Base-by-base conservation (phyloP, 2,113 vertebrate species). In the Neopipo cinnamomea region DNA sequence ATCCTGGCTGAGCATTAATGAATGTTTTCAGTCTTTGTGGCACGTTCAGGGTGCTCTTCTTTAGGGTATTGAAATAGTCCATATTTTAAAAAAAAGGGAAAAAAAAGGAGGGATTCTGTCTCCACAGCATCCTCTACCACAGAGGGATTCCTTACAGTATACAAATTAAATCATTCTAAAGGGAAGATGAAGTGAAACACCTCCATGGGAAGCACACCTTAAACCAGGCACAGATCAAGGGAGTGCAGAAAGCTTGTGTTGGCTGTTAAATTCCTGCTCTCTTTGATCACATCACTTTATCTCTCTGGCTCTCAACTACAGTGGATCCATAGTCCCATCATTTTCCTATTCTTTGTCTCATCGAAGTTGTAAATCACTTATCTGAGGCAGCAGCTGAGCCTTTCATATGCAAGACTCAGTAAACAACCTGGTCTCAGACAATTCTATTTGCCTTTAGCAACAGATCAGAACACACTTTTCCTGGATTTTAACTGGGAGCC, bases 231-330 rank as follows among this genome's bases (percentile, higher is more conserved):
- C 3, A 52, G 56, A 19, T 56, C 42, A 81, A 87, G 39, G 35
- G 83, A 68, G 20, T 14, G 6, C 27, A 79, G 49, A 50, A n/a
- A 63, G 62, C 20, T 18, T 47, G 52, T 80, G 68, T 6, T 6
- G 25, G 88, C 76, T 73, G 65, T 39, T 88, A 78, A 81, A 77
- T 89, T 92, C 77, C 74, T 72, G 37, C 83, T 56, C 66, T 49
- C 89, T 97, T 95, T 94, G 94, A 95, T 96, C 73, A 42, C n/a
- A 50, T 78, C 86, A 50, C 76, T 71, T 91, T 84, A 87, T 92
- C 95, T 95, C 62, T 15, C 72, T 50, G 55, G 14, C 81, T 63
- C 47, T 78, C 77, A 50, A 37, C 88, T 88, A 5, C 87, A 88
- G 79, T 35, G 65, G 83, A 73, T 77, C 27, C 44, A 52, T 52